Evolutionary conservation across 2,888 invertebrate genomes (phyloP).

Genomic region (Tanypteryx hageni): DNA sequence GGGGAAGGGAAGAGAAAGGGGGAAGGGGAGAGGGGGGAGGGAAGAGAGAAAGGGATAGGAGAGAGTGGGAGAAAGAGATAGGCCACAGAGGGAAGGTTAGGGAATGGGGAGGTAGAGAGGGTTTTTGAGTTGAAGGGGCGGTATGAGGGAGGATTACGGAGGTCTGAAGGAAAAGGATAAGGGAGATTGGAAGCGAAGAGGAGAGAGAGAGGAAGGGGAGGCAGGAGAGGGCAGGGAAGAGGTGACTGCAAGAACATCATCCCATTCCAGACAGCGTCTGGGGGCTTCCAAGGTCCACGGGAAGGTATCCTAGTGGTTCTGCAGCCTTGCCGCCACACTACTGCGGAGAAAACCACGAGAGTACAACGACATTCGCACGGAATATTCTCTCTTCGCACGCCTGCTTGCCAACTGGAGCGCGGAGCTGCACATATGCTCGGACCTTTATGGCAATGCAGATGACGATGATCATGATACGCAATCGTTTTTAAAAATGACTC

Average conservation of each 20-base stretch:
- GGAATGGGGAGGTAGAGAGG: background rate
- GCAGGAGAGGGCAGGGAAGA: background rate
- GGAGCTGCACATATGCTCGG: too few relatives aligned
- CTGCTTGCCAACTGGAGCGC: too few relatives aligned
- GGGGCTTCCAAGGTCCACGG: constrained; percentile 58
- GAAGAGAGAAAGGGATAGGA: background rate
- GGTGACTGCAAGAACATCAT: background rate
- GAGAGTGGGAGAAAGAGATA: background rate
- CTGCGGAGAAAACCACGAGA: constrained; percentile 43
- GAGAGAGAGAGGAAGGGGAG: background rate
- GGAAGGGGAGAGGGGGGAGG: background rate
- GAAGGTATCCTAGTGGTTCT: constrained; percentile 55
- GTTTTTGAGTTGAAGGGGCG: background rate
- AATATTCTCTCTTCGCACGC: background rate
- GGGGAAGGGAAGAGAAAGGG: background rate
- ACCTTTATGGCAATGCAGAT: too few relatives aligned
- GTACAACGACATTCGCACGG: constrained; percentile 29
- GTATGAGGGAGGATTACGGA: too few relatives aligned
- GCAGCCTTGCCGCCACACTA: constrained; percentile 56
- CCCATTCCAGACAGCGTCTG: constrained; percentile 44
- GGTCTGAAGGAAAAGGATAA: background rate
- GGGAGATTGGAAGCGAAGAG: background rate
- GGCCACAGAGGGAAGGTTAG: background rate
- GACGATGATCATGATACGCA: too few relatives aligned
- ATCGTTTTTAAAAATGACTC: too few relatives aligned